Percentiles rank a stretch among this genome's conserved stretches.
These are phyloP conservation scores for Pinna nobilis DNA, from an alignment of 1,140 invertebrate genomes.

Conservation along the genomic window DNA sequence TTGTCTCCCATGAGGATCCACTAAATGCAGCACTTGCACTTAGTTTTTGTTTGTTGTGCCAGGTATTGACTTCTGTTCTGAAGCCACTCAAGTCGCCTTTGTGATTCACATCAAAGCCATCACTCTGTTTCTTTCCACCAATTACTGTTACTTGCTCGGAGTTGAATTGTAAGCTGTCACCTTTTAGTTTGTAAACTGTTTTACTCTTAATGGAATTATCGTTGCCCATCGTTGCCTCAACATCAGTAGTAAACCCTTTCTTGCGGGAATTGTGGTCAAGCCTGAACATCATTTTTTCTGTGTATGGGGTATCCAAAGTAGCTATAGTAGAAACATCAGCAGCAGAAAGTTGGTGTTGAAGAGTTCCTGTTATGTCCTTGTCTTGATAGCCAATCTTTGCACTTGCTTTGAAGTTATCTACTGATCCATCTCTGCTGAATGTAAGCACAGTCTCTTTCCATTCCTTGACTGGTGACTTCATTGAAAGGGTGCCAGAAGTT, in stretches of 20 bases:
- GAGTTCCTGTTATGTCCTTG: slow-evolving; percentile 19
- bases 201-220: not conserved
- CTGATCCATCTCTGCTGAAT: slow-evolving; percentile 37
- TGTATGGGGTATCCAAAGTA: slow-evolving; percentile 25
- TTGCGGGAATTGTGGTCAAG: slow-evolving; percentile 22
- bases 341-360: slow-evolving; percentile 6
- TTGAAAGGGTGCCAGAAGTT: slow-evolving; percentile 23
- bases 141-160: slow-evolving; percentile 1
- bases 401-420: slow-evolving; percentile 20
- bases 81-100: slow-evolving; percentile 19
- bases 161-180: slow-evolving; percentile 18
- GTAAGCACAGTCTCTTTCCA: slow-evolving; percentile 25
- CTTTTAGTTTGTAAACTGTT: slow-evolving; percentile 22
- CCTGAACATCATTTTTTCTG: slow-evolving; percentile 28
- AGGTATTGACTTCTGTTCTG: not conserved
- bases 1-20: not conserved
- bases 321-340: slow-evolving; percentile 22
- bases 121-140: slow-evolving; percentile 9
- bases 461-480: slow-evolving; percentile 12
- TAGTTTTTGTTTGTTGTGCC: not conserved
- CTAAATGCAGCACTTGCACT: not conserved
- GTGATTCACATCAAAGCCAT: slow-evolving; percentile 2
- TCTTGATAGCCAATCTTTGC: slow-evolving; percentile 27
- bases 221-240: slow-evolving; percentile 22
- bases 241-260: slow-evolving; percentile 28